phyloP scores from a whole-genome alignment of 1,140 invertebrate species.

The Lasioglossum baleicum region DNA sequence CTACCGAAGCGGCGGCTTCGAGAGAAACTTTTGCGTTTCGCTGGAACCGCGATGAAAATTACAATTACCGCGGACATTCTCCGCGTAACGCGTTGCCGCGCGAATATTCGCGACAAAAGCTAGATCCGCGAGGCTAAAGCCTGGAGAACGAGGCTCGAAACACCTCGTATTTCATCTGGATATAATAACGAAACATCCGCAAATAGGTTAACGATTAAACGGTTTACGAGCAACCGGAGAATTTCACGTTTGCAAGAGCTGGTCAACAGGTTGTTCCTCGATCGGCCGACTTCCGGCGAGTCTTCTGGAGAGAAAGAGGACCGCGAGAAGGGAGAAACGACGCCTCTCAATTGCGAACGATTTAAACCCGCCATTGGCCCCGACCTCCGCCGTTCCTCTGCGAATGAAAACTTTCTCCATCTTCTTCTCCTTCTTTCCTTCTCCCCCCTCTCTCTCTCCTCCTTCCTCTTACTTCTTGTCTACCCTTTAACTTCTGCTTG shows the following conservation, averaged over 20 bases:
- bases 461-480: conserved; percentile 36
- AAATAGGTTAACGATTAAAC: conserved; percentile 23
- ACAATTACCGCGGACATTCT: too few species aligned
- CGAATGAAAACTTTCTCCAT: conserved; percentile 68
- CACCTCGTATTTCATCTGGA: conserved; percentile 3
- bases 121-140: too few species aligned
- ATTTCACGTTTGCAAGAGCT: conserved; percentile 22
- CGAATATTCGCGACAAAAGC: too few species aligned
- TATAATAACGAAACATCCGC: neutral
- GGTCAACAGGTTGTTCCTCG: conserved; percentile 61
- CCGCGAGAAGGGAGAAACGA: conserved; percentile 31
- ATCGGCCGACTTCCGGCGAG: conserved; percentile 53
- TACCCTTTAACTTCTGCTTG: conserved; percentile 45
- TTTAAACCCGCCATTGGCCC: conserved; percentile 59
- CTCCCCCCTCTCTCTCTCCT: neutral
- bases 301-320: conserved; percentile 47
- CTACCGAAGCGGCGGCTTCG: too few species aligned
- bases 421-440: conserved; percentile 41
- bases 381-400: conserved; percentile 57
- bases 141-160: too few species aligned
- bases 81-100: too few species aligned
- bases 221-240: conserved; percentile 28
- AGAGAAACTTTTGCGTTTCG: too few species aligned
- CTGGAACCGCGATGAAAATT: too few species aligned
- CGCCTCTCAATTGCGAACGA: conserved; percentile 62